phyloP scores from a whole-genome alignment of 2,888 invertebrate species.

The Nebria salina region DNA sequence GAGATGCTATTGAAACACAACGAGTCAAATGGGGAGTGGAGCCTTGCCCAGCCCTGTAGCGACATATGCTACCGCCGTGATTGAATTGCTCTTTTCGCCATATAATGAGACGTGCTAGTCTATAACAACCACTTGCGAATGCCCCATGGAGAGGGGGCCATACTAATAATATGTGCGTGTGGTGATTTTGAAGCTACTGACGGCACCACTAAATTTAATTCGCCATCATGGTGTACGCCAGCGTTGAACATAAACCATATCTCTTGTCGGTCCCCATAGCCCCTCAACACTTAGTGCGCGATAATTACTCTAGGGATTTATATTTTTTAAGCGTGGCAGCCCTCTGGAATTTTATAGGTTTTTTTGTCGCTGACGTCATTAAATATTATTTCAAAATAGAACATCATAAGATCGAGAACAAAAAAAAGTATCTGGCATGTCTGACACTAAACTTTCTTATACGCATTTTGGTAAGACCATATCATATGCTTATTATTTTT shows the following conservation, averaged over 20 bases:
- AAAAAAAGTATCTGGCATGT: too few species aligned
- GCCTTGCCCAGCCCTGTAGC: not conserved
- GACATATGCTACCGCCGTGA: slow-evolving; percentile 43
- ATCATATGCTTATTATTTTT: too few species aligned
- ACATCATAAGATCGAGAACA: too few species aligned
- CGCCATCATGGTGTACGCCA: not conserved
- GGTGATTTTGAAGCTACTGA: not conserved
- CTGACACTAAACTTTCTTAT: too few species aligned
- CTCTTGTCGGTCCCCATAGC: not conserved
- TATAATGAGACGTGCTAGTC: not conserved
- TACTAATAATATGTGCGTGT: not conserved
- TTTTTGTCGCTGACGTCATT: not conserved
- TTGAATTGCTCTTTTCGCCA: slow-evolving; percentile 40
- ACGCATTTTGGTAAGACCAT: too few species aligned
- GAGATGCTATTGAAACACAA: too few species aligned
- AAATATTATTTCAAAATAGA: too few species aligned
- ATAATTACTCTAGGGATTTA: slow-evolving; percentile 1
- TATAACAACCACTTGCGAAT: not conserved
- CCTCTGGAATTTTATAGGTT: not conserved
- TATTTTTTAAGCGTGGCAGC: not conserved
- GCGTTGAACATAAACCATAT: not conserved
- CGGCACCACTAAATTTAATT: slow-evolving; percentile 1
- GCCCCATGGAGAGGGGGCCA: not conserved
- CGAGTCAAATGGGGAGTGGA: not conserved
- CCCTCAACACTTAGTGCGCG: not conserved